phyloP scores from a whole-genome alignment of 2,113 vertebrate genomes.

The Recurvirostra avosetta region DNA sequence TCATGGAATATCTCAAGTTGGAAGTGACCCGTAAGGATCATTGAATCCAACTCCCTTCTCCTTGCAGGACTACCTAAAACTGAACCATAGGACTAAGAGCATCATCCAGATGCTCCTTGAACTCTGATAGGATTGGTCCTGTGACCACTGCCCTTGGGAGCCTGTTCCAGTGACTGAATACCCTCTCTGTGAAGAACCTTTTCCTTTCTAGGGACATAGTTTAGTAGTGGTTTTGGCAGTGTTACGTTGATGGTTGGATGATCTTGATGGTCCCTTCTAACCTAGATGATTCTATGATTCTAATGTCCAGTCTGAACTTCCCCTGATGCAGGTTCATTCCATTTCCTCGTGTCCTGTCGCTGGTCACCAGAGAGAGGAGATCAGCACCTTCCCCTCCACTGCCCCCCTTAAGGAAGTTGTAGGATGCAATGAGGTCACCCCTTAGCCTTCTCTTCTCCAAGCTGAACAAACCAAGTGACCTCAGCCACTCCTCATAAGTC shows the following conservation, averaged over 20 bases:
- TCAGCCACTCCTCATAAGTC: not conserved
- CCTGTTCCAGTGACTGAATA: not conserved
- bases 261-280: no score
- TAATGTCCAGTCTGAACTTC: not conserved
- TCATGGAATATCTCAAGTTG: not conserved
- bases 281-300: no score
- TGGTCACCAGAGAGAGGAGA: not conserved
- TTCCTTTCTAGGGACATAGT: not conserved
- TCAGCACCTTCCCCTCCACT: not conserved
- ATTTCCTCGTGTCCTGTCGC: accelerated
- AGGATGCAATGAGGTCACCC: not conserved
- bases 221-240: no score
- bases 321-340: not conserved
- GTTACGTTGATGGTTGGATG: no score
- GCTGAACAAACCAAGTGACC: not conserved
- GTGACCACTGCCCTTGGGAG: not conserved
- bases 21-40: not conserved
- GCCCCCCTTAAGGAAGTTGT: not conserved
- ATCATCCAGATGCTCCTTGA: not conserved
- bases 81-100: not conserved
- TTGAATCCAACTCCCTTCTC: not conserved
- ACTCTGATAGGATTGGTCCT: not conserved
- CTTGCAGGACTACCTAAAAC: not conserved
- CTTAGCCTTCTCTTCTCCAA: not conserved
- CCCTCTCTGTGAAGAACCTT: not conserved